Base-by-base conservation (phyloP, 1,140 invertebrate species). In the Galleria mellonella region DNA sequence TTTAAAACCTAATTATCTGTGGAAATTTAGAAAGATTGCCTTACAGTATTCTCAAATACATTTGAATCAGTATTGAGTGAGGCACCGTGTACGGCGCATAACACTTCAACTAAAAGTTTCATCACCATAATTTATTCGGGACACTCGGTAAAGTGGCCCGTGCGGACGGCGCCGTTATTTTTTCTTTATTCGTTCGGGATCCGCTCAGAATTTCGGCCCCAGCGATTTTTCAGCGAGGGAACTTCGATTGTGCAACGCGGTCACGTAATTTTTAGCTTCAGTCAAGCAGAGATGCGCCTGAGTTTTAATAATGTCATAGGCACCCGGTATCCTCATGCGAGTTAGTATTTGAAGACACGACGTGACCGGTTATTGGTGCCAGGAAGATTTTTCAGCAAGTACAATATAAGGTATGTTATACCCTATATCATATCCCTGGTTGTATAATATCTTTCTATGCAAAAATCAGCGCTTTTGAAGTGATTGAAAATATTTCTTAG, bases 261-360 rank as follows among this genome's bases (percentile, higher is more conserved):
- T 78, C 78, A 83, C 78, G 75, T 82, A 82, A 56, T 77, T 70
- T 74, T 77, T 68, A 73, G 65, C 67, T 60, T 70, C 70, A 72
- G 58, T 66, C 57, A 57, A 55, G 57, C 52, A 58, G 58, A 67
- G 68, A 75, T 83, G 73, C 74, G 69, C 73, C 58, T 54, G 69
- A 74, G 65, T 75, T 77, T 47, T 76, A 74, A 79, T 83, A 77
- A 79, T 71, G 62, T 72, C 66, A 77, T 75, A 68, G 66, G 39
- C 67, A 52, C 48, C 51, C 49, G 27, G 36, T 44, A 30, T 50
- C 47, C 55, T 51, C 57, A 50, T 51, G 47, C 45, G 41, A 38
- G 50, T 17, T 48, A 29, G 51, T 54, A 39, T 36, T 38, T 35
- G 14, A 37, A 37, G 14, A 15, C 39, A 50, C 39, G 43, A 59